Base-by-base conservation (phyloP, 1,140 invertebrate genomes). In the Melipona quadrifasciata region DNA sequence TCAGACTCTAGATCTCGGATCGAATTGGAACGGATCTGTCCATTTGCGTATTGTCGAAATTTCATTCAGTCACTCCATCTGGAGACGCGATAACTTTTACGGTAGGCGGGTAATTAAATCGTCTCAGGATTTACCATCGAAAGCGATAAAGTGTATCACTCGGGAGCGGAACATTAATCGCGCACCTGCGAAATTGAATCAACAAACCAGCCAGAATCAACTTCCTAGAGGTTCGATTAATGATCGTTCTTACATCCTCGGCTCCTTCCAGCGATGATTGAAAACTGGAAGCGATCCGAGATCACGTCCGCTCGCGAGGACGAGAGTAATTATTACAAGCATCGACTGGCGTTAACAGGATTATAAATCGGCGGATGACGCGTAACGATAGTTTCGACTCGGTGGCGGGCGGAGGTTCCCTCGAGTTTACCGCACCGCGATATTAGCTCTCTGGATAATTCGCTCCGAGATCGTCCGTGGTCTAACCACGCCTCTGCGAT, bases 401-500 rank as follows among this genome's bases (percentile, higher is more conserved):
- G 34, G 51, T 24, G 51, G 81, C 72, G 67, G 86, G 74, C 34
- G 21, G 39, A 47, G 34, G 67, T 83, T 84, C 67, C 67, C 64
- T 65, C 64, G 65, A 80, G 82, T 87, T 80, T 84, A 84, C 2
- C 34, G 64, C 55, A 51, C 81, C 76, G 34, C 55, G 72, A 67
- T 87, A 87, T 88, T 85, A 87, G 86, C 86, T 57, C 71, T 21
- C 67, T 24, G 31, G 84, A 70, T 75, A 88, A 88, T 88, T 81
- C 77, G n/a, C 61, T 65, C 64, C 51, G 68, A 82, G 87, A 80
- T 88, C 81, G 82, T 88, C 84, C 74, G 74, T 47, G 57, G 68
- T 76, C 57, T 73, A 82, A 82, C 86, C 84, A 89, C 87, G 87
- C 82, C 86, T 70, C 53, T 79, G 74, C 80, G 82, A 89, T 89